A percentile compares a stretch with the other conserved stretches of the same genome.
Evolutionary conservation across 2,797 vertebrate genomes (phyloP).

Genomic region (Pelobates cultripes): DNA sequence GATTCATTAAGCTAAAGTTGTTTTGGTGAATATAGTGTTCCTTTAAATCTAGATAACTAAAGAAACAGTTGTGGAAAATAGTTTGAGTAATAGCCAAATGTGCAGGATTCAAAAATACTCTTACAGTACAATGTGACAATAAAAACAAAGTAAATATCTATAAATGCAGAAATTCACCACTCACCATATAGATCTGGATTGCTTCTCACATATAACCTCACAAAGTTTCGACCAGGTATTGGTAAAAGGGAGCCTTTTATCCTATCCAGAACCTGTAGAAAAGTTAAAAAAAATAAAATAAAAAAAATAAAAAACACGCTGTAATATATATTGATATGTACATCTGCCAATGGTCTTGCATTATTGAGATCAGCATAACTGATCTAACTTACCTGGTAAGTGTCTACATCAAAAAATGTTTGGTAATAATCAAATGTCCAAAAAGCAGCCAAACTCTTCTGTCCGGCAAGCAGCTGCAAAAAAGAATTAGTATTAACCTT

Average conservation of each 20-base stretch:
- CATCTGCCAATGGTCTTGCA: too few relatives aligned
- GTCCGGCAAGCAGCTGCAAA: slow-evolving; percentile 84
- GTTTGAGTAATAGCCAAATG: too few relatives aligned
- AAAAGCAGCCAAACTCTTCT: slow-evolving; percentile 89
- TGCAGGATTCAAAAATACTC: too few relatives aligned
- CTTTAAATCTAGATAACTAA: too few relatives aligned
- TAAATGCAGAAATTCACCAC: slow-evolving; percentile 35
- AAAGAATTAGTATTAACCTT: slow-evolving; percentile 10
- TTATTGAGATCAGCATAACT: too few relatives aligned
- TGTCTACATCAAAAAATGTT: slow-evolving; percentile 92
- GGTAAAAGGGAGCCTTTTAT: slow-evolving; percentile 92
- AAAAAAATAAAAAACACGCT: too few relatives aligned
- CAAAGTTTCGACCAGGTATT: slow-evolving; percentile 93
- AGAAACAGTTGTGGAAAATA: too few relatives aligned
- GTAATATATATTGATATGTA: too few relatives aligned
- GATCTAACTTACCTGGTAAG: slow-evolving; percentile 78
- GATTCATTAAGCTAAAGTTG: too few relatives aligned
- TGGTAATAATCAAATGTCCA: slow-evolving; percentile 98
- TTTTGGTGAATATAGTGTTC: too few relatives aligned
- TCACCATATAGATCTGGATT: slow-evolving; percentile 96
- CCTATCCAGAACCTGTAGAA: slow-evolving; percentile 86
- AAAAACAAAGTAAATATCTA: too few relatives aligned
- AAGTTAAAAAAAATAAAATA: background rate
- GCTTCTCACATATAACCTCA: slow-evolving; percentile 86
- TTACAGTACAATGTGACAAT: too few relatives aligned